phyloP scores from a whole-genome alignment of 2,888 invertebrate species.

The Limnephilus marmoratus region DNA sequence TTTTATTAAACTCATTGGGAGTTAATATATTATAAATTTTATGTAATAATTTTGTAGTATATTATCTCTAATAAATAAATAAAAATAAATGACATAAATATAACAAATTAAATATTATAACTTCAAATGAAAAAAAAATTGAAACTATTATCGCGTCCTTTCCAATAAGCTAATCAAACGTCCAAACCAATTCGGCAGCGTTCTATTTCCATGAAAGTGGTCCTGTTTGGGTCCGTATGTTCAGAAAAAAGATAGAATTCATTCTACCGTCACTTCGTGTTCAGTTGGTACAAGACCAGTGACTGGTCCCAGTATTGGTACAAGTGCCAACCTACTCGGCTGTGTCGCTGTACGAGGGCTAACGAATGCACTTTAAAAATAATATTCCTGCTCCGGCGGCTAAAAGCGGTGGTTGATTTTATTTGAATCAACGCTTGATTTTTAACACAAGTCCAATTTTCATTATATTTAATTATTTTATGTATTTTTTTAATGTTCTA shows the following conservation, averaged over 20 bases:
- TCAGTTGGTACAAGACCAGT: background rate
- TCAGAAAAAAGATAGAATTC: constrained; percentile 3
- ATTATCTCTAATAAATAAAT: too few relatives aligned
- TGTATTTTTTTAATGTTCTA: background rate
- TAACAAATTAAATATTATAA: too few relatives aligned
- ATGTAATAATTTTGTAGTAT: too few relatives aligned
- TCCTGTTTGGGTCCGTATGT: background rate
- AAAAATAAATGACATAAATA: too few relatives aligned
- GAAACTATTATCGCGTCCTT: background rate
- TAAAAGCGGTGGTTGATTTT: background rate
- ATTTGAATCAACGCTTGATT: background rate
- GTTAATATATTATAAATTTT: too few relatives aligned
- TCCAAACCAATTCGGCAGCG: background rate
- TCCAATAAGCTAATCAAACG: background rate
- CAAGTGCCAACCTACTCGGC: background rate
- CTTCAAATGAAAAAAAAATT: too few relatives aligned
- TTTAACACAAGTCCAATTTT: background rate
- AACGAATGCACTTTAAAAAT: background rate
- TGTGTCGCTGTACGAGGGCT: background rate
- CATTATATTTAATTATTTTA: background rate
- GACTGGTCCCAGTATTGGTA: too few relatives aligned
- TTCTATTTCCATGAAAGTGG: constrained; percentile 24
- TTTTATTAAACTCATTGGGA: too few relatives aligned
- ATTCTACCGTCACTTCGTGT: constrained; percentile 21
- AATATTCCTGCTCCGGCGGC: background rate